Base-by-base conservation (phyloP, 1,140 invertebrate genomes). In the Leptoteleia sp. region DNA sequence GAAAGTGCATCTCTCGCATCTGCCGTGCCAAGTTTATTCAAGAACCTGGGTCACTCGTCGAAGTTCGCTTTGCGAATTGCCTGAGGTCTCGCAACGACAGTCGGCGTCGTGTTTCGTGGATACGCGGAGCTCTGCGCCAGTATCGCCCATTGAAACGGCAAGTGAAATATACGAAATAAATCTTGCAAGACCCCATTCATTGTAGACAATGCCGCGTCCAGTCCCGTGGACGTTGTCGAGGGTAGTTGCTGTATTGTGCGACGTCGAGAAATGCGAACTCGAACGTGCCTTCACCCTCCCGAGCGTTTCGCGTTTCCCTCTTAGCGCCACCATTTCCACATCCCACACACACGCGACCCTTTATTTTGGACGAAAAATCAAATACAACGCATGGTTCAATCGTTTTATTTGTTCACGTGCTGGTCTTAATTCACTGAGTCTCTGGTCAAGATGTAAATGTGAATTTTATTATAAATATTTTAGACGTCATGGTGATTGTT, bases 91-190 rank as follows among this genome's bases (percentile, higher is more conserved):
- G 47, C 61, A 78, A 78, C 75, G 75, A 79, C 67, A 76, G 55
- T 72, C 48, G 48, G 19, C 62, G 45, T 64, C 71, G 61, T 73
- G 76, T 72, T 68, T 22, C 52, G 72, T 72, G 35, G 75, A 67
- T 78, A 79, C 71, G 70, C 68, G 35, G 33, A 50, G 71, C 42
- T 76, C 45, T 73, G 70, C 54, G 55, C 77, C 80, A 83, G 81
- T 86, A 88, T 88, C 85, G 84, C 82, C 82, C 85, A 89, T 89
- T 89, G 87, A 89, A 89, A 87, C 81, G 83, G 83, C 86, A 89
- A 89, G 88, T 89, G 87, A 90, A 90, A 89, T 89, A 88, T 88
- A 89, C 88, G 89, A 90, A 90, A 90, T 90, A 89, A 90, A 90
- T 90, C 88, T 90, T 90, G 87, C 89, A 89, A 89, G 87, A 88